Conservation (phyloP, 1,140 invertebrate genomes). For the Notospermus geniculatus region DNA sequence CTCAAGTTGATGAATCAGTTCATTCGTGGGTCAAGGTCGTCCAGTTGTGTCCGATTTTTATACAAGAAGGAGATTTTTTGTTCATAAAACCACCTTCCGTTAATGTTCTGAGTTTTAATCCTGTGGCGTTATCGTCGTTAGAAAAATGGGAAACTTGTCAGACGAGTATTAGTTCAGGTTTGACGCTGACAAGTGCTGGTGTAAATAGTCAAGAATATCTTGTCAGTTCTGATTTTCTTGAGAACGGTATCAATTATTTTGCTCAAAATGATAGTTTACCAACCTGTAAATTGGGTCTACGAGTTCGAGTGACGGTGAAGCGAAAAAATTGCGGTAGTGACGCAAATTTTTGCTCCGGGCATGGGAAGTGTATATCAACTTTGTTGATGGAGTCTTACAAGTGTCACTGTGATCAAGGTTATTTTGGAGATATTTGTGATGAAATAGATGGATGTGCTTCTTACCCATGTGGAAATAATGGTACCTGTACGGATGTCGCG, state of each 20-base stretch:
- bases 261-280: background rate
- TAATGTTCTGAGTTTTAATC: background rate
- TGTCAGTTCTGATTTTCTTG: too few relatives aligned
- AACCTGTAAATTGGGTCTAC: background rate
- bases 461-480: conserved; percentile 1
- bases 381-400: background rate
- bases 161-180: background rate
- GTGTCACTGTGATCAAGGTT: conserved; percentile 1
- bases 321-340: background rate
- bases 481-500: background rate
- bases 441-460: background rate
- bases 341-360: background rate
- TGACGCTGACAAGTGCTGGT: background rate
- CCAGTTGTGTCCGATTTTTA: conserved; percentile 16
- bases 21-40: background rate
- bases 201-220: background rate
- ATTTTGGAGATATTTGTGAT: background rate
- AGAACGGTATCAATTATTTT: background rate
- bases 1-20: background rate
- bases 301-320: conserved; percentile 1
- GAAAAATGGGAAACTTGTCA: conserved; percentile 1
- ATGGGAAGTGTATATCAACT: background rate
- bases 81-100: background rate
- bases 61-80: conserved; percentile 12
- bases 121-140: background rate